A percentile compares a stretch with the other conserved stretches of the same genome.
Evolutionary conservation across 2,888 invertebrate species (phyloP).

Genomic region (Leptura quadrifasciata): DNA sequence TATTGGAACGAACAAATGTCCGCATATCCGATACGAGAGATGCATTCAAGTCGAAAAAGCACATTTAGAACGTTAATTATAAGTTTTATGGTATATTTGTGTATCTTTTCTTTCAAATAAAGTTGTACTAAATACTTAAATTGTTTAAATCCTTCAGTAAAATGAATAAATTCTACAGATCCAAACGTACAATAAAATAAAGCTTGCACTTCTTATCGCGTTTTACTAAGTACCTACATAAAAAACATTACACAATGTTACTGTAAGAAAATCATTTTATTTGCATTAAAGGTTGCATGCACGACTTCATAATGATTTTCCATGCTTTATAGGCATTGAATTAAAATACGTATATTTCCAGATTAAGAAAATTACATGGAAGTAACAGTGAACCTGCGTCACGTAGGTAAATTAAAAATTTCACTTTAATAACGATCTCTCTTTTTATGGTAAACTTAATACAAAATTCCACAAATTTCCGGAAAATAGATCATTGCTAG

Average conservation of each 20-base stretch:
- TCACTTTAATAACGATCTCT: conserved; percentile 41
- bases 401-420: conserved; percentile 35
- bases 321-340: conserved; percentile 6
- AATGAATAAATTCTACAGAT: no score
- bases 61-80: no score
- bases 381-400: conserved; percentile 27
- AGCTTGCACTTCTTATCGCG: no score
- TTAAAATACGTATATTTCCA: conserved; percentile 20
- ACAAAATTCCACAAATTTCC: conserved; percentile 15
- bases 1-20: no score
- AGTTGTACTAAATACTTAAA: no score
- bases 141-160: no score
- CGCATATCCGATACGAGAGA: no score
- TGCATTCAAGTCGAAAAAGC: no score
- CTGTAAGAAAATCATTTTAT: neutral
- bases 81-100: no score
- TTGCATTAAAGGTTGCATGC: conserved; percentile 16
- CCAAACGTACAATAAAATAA: no score
- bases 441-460: conserved; percentile 28
- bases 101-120: no score
- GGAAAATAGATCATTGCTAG: conserved; percentile 24
- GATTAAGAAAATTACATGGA: conserved; percentile 16
- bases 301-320: conserved; percentile 23
- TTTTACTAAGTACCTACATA: neutral
- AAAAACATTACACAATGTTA: neutral